A percentile compares a stretch with the other conserved stretches of the same genome.
phyloP scores from a whole-genome alignment of 2,797 vertebrate species.

The Lagocephalus sceleratus region DNA sequence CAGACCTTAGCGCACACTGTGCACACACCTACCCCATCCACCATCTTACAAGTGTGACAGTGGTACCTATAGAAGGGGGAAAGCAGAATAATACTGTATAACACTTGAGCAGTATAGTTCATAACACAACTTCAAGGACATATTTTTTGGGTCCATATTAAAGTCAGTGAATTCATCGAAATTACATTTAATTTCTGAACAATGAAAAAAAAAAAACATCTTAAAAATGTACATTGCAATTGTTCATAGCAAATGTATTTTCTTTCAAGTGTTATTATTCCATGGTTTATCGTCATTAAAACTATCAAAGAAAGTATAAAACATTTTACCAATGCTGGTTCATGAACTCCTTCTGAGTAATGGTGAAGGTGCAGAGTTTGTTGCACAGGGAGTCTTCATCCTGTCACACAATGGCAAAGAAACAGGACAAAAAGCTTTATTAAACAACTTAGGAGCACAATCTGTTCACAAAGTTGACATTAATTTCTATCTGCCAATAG shows the following conservation, averaged over 20 bases:
- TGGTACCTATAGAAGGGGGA: slow-evolving; percentile 86
- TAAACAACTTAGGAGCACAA: neutral
- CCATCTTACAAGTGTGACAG: slow-evolving; percentile 99
- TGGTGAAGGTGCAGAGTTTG: slow-evolving; percentile 98
- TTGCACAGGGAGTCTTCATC: slow-evolving; percentile 99
- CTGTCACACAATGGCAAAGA: slow-evolving; percentile 65
- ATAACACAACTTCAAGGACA: slow-evolving; percentile 1
- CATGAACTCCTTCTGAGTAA: slow-evolving; percentile 99
- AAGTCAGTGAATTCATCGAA: no score
- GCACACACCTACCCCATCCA: slow-evolving; percentile 98
- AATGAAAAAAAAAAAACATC: neutral
- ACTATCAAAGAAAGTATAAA: slow-evolving; percentile 5
- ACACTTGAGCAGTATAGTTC: slow-evolving; percentile 1
- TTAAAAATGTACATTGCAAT: neutral
- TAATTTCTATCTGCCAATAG: no score
- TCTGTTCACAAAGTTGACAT: no score
- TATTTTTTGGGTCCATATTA: no score
- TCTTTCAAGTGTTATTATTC: neutral
- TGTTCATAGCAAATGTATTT: neutral
- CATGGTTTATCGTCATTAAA: neutral
- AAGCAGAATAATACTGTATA: slow-evolving; percentile 30
- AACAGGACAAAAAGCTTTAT: neutral
- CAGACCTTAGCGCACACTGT: slow-evolving; percentile 99
- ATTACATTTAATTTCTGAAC: no score
- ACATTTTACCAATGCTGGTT: slow-evolving; percentile 93